Evolutionary conservation across 2,113 vertebrate genomes (phyloP), one percentile per base, ranked within the genome.

Genomic region (Indicator indicator): DNA sequence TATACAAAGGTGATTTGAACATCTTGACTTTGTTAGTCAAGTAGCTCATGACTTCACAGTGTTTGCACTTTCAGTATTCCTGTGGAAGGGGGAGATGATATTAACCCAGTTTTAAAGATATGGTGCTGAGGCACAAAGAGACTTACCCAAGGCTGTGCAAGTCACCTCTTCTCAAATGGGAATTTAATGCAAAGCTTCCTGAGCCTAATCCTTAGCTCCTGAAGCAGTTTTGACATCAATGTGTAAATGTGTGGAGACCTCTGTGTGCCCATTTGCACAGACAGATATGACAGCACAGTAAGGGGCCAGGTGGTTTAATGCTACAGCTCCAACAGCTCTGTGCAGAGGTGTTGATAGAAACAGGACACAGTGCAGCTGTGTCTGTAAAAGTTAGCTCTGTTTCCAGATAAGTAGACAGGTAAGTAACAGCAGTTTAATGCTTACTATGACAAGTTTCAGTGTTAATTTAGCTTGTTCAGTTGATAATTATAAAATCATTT

Each of bases 401-500:
- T 88, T 92, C 67, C 60, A 93, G 85, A 50, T 92, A 86, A 74
- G 40, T 58, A 88, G n/a, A 18, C 20, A 91, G 56, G 44, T 93
- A 85, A 69, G 80, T 65, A 78, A 77, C 30, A 95, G 42, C 79
- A 72, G 59, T 88, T 96, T 86, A 86, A 69, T 89, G 68, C 58
- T 72, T 75, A 65, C 20, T 76, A 33, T 83, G 83, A 81, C 70
- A 89, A 89, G 50, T 55, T 93, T 93, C 74, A 70, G 52, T 73
- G 64, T 96, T 94, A 94, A 89, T 87, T 85, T 92, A 94, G 27
- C 86, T 86, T 83, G 54, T 89, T 84, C 82, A 59, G 23, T n/a
- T 75, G 54, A 38, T 85, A 83, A 77, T 90, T 90, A 74, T 72
- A 81, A 91, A 88, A 77, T 60, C 5, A 81, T 90, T 93, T 90